A percentile compares a stretch with the other conserved stretches of the same genome.
Conservation (phyloP, 1,140 invertebrate genomes). For the Penaeus vannamei region DNA sequence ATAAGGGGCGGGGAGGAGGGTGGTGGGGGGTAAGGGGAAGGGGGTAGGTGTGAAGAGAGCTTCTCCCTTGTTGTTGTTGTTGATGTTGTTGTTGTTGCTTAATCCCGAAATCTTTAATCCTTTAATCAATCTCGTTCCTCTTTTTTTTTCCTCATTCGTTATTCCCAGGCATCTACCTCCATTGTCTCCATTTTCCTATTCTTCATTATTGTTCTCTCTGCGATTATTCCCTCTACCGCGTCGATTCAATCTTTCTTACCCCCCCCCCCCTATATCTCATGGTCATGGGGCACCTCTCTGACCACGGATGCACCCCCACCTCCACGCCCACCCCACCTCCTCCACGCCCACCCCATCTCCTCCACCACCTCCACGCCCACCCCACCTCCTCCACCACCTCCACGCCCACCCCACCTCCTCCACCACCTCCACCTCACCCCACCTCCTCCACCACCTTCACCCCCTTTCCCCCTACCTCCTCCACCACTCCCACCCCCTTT, state of each 20-base stretch:
- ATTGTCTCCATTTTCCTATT: neutral
- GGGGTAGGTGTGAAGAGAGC: too few relatives aligned
- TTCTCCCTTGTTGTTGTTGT: too few relatives aligned
- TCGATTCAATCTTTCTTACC: neutral
- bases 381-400: neutral
- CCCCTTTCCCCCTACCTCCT: neutral
- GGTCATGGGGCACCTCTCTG: neutral
- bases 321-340: neutral
- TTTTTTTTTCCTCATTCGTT: neutral
- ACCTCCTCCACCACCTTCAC: neutral
- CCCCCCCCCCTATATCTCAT: neutral
- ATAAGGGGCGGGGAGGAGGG: too few relatives aligned
- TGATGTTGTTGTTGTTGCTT: too few relatives aligned
- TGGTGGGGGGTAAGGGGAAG: too few relatives aligned
- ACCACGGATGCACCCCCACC: neutral
- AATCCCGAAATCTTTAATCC: too few relatives aligned
- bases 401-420: too few relatives aligned
- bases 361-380: neutral
- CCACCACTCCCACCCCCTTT: neutral
- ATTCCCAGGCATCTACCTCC: neutral
- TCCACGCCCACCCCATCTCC: neutral
- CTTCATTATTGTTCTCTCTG: neutral
- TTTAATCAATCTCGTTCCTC: too few relatives aligned
- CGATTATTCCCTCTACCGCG: neutral
- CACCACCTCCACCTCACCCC: neutral